Conservation (phyloP, 1,140 invertebrate genomes). For the Nasonia giraulti region DNA sequence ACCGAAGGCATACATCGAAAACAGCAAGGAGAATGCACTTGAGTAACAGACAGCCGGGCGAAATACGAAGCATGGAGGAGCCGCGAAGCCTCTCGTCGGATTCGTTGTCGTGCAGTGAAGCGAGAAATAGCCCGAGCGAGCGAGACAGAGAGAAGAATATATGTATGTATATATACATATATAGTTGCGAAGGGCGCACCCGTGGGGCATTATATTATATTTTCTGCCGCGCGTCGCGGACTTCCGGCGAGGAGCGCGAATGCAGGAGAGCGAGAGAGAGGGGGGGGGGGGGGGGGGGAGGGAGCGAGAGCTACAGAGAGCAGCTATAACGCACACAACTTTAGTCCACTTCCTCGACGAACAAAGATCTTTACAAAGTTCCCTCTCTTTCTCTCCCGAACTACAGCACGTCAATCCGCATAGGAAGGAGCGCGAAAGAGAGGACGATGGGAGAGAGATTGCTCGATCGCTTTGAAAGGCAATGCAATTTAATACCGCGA, state of each 20-base stretch:
- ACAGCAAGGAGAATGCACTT: background rate
- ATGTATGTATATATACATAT: too few relatives aligned
- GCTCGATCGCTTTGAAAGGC: slow-evolving; percentile 59
- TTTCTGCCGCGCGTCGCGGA: slow-evolving; percentile 43
- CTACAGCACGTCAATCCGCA: slow-evolving; percentile 61
- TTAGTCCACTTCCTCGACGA: slow-evolving; percentile 66
- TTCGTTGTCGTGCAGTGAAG: slow-evolving; percentile 64
- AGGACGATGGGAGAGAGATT: slow-evolving; percentile 7
- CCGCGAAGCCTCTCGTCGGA: slow-evolving; percentile 34
- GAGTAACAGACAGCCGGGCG: background rate
- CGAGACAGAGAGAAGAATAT: slow-evolving; percentile 47
- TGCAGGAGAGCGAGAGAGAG: background rate
- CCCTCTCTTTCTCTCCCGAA: slow-evolving; percentile 57
- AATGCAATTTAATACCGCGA: slow-evolving; percentile 56
- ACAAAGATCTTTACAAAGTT: slow-evolving; percentile 72
- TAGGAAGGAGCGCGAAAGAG: slow-evolving; percentile 9
- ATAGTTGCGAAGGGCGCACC: slow-evolving; percentile 62
- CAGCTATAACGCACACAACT: slow-evolving; percentile 50
- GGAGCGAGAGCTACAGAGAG: slow-evolving; percentile 11
- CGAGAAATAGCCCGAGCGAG: too few relatives aligned
- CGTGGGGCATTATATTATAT: slow-evolving; percentile 57
- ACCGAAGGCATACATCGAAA: background rate
- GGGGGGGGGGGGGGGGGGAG: too few relatives aligned
- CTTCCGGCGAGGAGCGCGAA: slow-evolving; percentile 46
- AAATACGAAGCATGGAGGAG: background rate